These are phyloP conservation scores for Erpornis zantholeuca DNA, from an alignment of 2,113 vertebrate species.

Conservation along the genomic window DNA sequence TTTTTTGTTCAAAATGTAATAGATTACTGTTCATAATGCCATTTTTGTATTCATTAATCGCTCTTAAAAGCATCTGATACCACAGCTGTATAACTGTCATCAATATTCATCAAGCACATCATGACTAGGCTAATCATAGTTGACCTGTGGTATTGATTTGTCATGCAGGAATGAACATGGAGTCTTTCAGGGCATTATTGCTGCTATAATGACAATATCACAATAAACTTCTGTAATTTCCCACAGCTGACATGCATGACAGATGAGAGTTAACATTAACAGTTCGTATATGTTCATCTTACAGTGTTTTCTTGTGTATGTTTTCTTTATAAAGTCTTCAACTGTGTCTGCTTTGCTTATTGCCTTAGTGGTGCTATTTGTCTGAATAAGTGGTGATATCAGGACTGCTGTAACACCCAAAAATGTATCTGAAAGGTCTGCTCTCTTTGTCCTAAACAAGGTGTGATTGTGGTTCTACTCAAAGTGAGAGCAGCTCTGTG, in stretches of 20 bases:
- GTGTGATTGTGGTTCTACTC: neutral
- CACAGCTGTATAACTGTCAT: neutral
- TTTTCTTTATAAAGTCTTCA: neutral
- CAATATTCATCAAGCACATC: neutral
- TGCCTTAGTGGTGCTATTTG: neutral
- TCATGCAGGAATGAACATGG: neutral
- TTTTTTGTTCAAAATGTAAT: neutral
- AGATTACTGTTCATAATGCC: neutral
- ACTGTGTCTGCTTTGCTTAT: neutral
- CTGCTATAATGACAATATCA: neutral
- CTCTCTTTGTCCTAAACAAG: neutral
- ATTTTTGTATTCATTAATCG: neutral
- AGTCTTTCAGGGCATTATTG: neutral
- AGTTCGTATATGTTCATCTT: neutral
- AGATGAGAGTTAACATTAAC: neutral
- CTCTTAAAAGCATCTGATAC: neutral
- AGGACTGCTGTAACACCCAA: neutral
- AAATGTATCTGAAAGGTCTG: neutral
- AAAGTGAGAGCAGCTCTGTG: neutral
- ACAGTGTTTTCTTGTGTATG: neutral
- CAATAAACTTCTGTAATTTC: neutral
- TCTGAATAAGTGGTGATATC: neutral
- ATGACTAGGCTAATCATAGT: neutral
- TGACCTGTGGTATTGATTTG: neutral
- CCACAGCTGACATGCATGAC: neutral